Evolutionary conservation across 2,113 vertebrate genomes (phyloP).

Genomic region (Hymenochirus boettgeri): DNA sequence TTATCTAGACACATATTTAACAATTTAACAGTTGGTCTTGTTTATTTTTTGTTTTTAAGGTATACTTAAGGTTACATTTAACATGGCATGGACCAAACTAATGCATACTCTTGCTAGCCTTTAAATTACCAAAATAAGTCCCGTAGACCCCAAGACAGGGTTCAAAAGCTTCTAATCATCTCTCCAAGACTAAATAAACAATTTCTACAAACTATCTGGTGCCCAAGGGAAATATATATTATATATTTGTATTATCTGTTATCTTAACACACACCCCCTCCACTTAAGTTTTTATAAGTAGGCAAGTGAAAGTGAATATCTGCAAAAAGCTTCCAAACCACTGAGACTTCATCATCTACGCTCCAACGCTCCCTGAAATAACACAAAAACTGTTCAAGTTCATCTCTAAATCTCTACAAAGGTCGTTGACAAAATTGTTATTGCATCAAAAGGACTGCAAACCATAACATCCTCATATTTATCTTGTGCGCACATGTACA

Average conservation of each 20-base stretch:
- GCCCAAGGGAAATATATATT: slow-evolving; percentile 40
- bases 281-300: not conserved
- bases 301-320: not conserved
- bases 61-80: no score
- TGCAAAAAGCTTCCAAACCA: slow-evolving; percentile 6
- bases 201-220: not conserved
- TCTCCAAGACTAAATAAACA: not conserved
- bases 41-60: no score
- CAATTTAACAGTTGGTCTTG: no score
- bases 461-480: slow-evolving; percentile 23
- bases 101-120: no score
- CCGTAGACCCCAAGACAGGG: no score
- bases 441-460: slow-evolving; percentile 19
- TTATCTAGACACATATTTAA: no score
- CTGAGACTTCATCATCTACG: slow-evolving; percentile 17
- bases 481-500: slow-evolving; percentile 3
- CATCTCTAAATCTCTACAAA: slow-evolving; percentile 11
- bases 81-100: no score
- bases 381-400: slow-evolving; percentile 14
- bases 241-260: slow-evolving; percentile 11
- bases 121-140: no score
- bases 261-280: not conserved
- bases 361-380: slow-evolving; percentile 9
- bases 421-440: slow-evolving; percentile 27
- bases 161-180: no score